Evolutionary conservation across 2,888 invertebrate species (phyloP).

Genomic region (Drosophila subquinaria): DNA sequence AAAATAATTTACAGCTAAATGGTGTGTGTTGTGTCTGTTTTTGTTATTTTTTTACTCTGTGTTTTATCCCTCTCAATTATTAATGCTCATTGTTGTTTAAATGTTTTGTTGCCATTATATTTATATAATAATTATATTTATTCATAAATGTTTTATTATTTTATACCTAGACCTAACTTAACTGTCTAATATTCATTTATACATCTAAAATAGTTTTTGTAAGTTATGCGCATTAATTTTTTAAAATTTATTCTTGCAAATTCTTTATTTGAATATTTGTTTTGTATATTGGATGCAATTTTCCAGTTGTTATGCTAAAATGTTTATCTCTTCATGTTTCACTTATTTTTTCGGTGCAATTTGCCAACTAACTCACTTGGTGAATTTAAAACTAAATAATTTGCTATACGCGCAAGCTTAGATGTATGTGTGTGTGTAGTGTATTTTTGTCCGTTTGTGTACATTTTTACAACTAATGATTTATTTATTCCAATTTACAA

Average conservation of each 20-base stretch:
- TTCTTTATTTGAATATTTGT: constrained; percentile 49
- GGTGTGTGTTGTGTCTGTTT: constrained; percentile 21
- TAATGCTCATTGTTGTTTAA: constrained; percentile 57
- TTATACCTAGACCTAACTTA: constrained; percentile 61
- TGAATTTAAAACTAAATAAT: constrained; percentile 72
- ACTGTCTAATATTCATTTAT: constrained; percentile 44
- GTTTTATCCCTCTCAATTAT: constrained; percentile 43
- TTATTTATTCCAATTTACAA: constrained; percentile 69
- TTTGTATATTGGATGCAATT: constrained; percentile 47
- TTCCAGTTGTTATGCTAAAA: constrained; percentile 65
- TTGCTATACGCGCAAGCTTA: constrained; percentile 46
- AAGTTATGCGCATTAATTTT: constrained; percentile 41
- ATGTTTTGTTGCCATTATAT: constrained; percentile 46
- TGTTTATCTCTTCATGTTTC: constrained; percentile 25
- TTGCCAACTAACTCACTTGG: constrained; percentile 76
- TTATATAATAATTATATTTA: constrained; percentile 32
- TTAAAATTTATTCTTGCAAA: constrained; percentile 42
- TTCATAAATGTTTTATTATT: constrained; percentile 38
- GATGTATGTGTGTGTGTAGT: constrained; percentile 28
- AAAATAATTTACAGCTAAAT: constrained; percentile 51
- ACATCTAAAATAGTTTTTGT: constrained; percentile 60
- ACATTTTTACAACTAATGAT: constrained; percentile 68
- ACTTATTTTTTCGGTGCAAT: constrained; percentile 58
- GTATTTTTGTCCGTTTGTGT: constrained; percentile 35
- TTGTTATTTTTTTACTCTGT: constrained; percentile 28